Evolutionary conservation across 2,888 invertebrate species (phyloP).

Genomic region (Apotomis capreana): DNA sequence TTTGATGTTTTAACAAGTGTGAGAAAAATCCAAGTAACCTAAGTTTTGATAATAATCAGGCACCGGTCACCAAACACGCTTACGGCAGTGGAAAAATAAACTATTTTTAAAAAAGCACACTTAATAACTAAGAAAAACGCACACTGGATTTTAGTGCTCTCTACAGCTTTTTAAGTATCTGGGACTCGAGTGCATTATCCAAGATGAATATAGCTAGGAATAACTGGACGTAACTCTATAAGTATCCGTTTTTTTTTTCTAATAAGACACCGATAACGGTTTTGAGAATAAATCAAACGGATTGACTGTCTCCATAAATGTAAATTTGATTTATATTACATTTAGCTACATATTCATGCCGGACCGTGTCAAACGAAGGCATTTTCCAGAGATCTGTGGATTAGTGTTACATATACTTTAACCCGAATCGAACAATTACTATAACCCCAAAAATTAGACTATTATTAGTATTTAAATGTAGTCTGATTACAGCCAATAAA

Average conservation of each 20-base stretch:
- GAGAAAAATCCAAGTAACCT: too few relatives aligned
- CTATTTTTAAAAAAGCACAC: conserved; percentile 66
- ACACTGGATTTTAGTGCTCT: conserved; percentile 61
- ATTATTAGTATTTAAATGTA: background rate
- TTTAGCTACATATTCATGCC: conserved; percentile 5
- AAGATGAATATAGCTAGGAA: conserved; percentile 42
- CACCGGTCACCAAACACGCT: conserved; percentile 40
- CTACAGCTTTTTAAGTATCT: conserved; percentile 53
- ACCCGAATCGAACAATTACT: background rate
- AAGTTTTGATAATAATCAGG: background rate
- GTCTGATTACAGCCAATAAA: background rate
- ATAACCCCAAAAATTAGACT: background rate
- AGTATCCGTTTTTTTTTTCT: too few relatives aligned
- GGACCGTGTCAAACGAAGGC: too few relatives aligned
- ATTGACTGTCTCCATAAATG: too few relatives aligned
- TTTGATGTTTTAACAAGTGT: too few relatives aligned
- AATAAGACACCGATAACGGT: background rate
- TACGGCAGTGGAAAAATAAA: conserved; percentile 52
- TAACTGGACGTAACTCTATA: background rate
- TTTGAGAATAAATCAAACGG: background rate
- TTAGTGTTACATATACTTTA: too few relatives aligned
- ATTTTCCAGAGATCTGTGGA: too few relatives aligned
- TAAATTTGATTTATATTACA: conserved; percentile 3
- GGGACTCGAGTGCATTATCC: conserved; percentile 44
- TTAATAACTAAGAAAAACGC: conserved; percentile 68